Evolutionary conservation across 2,797 vertebrate genomes (phyloP).

Genomic region (Ceryle rudis): DNA sequence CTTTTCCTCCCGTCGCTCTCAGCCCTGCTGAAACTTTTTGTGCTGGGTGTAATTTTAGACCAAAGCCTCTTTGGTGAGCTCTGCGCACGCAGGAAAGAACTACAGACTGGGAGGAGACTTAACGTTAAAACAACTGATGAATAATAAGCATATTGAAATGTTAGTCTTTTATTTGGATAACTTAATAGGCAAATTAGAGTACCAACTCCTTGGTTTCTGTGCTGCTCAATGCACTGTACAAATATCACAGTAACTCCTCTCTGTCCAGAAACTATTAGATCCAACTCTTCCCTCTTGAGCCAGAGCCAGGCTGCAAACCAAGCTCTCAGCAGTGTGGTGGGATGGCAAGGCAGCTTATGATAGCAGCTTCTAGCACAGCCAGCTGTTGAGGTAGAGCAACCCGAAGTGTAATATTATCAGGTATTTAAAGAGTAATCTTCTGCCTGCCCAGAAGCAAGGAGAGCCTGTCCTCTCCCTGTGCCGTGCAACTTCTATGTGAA

Average conservation of each 20-base stretch:
- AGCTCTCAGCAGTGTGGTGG: neutral
- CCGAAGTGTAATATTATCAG: neutral
- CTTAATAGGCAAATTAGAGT: constrained; percentile 23
- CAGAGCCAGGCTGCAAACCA: neutral
- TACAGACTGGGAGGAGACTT: neutral
- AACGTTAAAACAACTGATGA: neutral
- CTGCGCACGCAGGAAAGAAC: neutral
- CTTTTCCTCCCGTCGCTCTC: neutral
- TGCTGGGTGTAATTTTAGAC: neutral
- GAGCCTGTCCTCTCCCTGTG: neutral
- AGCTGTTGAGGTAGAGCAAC: neutral
- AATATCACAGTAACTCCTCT: constrained; percentile 8
- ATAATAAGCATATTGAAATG: constrained; percentile 13
- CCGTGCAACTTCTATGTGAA: accelerated
- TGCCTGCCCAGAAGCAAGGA: neutral
- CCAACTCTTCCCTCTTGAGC: neutral
- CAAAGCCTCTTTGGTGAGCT: neutral
- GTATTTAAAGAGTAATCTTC: neutral
- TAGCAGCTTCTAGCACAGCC: neutral
- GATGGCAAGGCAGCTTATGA: neutral
- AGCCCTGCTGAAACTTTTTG: neutral
- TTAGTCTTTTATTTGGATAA: constrained; percentile 25
- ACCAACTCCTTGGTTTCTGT: neutral
- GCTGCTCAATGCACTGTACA: neutral
- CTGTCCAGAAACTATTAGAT: neutral